A percentile compares a stretch with the other conserved stretches of the same genome.
These are phyloP conservation scores for Scaptomyza tumidula DNA, from an alignment of 2,888 invertebrate species.

Conservation along the genomic window DNA sequence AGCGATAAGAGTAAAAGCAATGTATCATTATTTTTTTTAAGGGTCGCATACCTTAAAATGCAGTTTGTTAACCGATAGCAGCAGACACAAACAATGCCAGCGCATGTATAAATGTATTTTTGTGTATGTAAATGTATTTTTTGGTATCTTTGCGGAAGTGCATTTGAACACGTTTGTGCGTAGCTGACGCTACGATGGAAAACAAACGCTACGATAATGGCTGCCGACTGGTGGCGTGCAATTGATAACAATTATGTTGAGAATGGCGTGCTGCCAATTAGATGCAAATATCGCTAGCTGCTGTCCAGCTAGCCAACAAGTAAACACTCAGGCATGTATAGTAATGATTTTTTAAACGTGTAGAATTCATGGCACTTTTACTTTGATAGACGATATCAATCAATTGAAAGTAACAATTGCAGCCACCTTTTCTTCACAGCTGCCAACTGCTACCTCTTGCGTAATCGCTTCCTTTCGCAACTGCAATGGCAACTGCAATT, in stretches of 20 bases:
- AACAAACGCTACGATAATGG: slow-evolving; percentile 47
- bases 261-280: slow-evolving; percentile 34
- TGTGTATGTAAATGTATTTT: slow-evolving; percentile 2
- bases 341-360: slow-evolving; percentile 25
- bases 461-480: slow-evolving; percentile 56
- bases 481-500: slow-evolving; percentile 8
- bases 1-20: slow-evolving; percentile 34
- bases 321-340: not conserved
- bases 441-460: slow-evolving; percentile 14
- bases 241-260: slow-evolving; percentile 26
- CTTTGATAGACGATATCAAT: slow-evolving; percentile 53
- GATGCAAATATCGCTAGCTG: slow-evolving; percentile 25
- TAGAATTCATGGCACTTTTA: slow-evolving; percentile 65
- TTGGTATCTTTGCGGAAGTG: slow-evolving; percentile 59
- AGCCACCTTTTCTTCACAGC: slow-evolving; percentile 25
- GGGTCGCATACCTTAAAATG: slow-evolving; percentile 46
- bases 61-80: slow-evolving; percentile 52
- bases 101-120: not conserved
- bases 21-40: slow-evolving; percentile 8
- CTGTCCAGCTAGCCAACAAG: slow-evolving; percentile 25
- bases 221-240: slow-evolving; percentile 20
- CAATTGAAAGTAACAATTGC: slow-evolving; percentile 59
- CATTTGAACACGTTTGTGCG: slow-evolving; percentile 77
- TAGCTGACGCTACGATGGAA: slow-evolving; percentile 49
- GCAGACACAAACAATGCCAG: slow-evolving; percentile 45